Percentiles rank a stretch among this genome's conserved stretches.
Conservation (phyloP, 2,797 vertebrate genomes). For the Loriculus beryllinus region DNA sequence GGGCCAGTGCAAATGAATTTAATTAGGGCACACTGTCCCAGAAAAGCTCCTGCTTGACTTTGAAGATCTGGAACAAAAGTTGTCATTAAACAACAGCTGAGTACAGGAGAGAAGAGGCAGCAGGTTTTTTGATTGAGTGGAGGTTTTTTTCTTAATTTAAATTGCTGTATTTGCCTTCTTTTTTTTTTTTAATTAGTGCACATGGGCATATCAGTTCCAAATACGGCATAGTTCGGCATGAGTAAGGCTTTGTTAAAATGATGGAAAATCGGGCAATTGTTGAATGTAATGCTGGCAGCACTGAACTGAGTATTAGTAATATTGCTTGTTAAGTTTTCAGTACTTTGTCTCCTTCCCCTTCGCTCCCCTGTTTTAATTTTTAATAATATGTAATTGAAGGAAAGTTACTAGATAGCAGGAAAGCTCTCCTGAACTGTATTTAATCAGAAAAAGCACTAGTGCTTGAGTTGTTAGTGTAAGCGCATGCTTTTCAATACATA, state of each 20-base stretch:
- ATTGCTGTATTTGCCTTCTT: background rate
- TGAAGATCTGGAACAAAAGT: conserved; percentile 22
- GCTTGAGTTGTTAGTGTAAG: background rate
- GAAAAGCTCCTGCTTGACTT: conserved; percentile 46
- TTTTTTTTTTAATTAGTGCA: background rate
- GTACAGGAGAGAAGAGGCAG: background rate
- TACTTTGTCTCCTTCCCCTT: background rate
- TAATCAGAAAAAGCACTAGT: background rate
- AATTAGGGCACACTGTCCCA: conserved; percentile 47
- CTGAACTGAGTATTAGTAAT: background rate
- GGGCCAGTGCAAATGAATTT: conserved; percentile 12
- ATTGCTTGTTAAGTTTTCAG: background rate
- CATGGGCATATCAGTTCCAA: background rate
- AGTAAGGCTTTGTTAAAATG: background rate
- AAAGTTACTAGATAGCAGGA: background rate
- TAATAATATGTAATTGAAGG: background rate
- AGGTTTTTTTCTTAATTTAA: background rate
- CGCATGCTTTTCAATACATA: background rate
- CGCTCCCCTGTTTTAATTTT: background rate
- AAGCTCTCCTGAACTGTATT: background rate
- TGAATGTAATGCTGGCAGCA: background rate
- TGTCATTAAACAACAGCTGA: background rate
- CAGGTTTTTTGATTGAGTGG: background rate
- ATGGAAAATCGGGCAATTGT: background rate
- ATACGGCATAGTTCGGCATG: background rate